phyloP scores from a whole-genome alignment of 2,113 vertebrate genomes.

The Indicator maculatus region DNA sequence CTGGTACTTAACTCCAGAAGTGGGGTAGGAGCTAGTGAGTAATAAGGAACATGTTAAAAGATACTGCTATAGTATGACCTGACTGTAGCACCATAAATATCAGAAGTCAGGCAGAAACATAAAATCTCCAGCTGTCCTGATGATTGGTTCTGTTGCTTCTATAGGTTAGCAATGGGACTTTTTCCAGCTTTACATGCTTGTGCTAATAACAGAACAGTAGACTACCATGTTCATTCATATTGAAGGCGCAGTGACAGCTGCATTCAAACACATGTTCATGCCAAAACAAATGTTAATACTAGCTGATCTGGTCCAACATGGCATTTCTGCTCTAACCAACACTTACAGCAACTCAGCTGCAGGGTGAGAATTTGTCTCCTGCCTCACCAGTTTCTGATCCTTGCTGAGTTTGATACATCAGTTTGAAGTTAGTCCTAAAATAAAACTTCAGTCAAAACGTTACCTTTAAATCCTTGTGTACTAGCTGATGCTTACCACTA shows the following conservation, averaged over 20 bases:
- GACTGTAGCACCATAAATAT: background rate
- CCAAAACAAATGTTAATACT: background rate
- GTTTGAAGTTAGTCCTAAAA: background rate
- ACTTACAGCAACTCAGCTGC: background rate
- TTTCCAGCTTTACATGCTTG: background rate
- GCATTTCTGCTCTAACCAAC: background rate
- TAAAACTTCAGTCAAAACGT: background rate
- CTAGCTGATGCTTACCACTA: background rate
- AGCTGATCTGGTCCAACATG: background rate
- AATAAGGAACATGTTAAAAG: background rate
- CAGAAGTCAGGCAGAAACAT: background rate
- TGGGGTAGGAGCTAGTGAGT: background rate
- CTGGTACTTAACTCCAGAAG: background rate
- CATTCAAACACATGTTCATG: background rate
- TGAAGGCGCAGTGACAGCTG: background rate
- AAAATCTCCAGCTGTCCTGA: background rate
- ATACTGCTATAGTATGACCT: background rate
- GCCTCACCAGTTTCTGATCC: background rate
- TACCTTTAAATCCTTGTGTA: background rate
- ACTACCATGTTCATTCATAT: background rate
- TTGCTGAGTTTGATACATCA: background rate
- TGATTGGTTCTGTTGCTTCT: background rate
- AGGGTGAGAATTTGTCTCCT: background rate
- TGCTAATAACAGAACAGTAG: background rate
- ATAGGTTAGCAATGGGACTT: background rate